Evolutionary conservation across 2,113 vertebrate species (phyloP), one percentile per base, ranked within the genome.

Genomic region (Campylomormyrus tamandua): DNA sequence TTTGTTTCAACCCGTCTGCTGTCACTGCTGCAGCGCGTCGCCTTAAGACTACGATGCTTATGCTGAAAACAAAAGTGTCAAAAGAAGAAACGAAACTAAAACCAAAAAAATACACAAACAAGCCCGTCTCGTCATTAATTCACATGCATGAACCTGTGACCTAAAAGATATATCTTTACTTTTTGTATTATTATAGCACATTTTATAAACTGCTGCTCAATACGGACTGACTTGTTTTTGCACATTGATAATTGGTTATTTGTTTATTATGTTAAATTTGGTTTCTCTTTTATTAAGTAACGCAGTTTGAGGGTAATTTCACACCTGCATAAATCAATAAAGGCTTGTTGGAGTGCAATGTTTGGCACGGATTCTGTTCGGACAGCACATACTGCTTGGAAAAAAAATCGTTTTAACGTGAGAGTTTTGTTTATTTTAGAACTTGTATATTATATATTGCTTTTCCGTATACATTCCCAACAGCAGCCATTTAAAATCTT

Each of bases 1-100:
- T 89, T 88, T 90, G 90, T 77, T 92, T 93, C 91, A 93, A 90
- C 92, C 62, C 90, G 45, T 39, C 19, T 84, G 89, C 53, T 35
- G 35, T 42, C 62, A 80, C 2, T 46, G 48, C 39, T n/a, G 31
- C 21, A 19, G 56, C 66, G 74, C n/a, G 87, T 48, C 24, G 70
- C n/a, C 15, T 42, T 42, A 42, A 80, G 13, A 80, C 15, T 80
- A 39, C 35, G 35, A 42, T 77, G 31, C 74, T 42, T 35, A 80
- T 39, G 35, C 2, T 19, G 70, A 39, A 77, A 77, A 77, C 70
- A n/a, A 83, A 31, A 2, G 42, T n/a, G 9, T 48, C 45, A 48
- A 86, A 85, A 85, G 46, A 85, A 49, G 46, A 85, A 85, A 49
- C 21, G 11, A 50, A 50, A 86, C 45, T 86, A 50, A 86, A 86